These are phyloP conservation scores for Sciurus carolinensis DNA, from an alignment of 2,797 vertebrate genomes.

Conservation along the genomic window DNA sequence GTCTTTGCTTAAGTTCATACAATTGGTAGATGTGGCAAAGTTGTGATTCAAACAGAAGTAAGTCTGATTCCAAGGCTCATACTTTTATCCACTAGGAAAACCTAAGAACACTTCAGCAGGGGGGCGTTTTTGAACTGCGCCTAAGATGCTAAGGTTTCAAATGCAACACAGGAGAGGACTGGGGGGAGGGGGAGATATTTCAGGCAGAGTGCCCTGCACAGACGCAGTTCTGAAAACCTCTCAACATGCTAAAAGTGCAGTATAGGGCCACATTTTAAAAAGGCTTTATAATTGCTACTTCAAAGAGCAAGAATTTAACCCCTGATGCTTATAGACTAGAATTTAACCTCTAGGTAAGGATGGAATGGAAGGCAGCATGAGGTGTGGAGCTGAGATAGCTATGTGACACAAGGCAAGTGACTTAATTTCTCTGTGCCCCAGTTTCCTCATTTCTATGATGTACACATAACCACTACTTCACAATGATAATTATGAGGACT, in stretches of 20 bases:
- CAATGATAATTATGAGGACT: background rate
- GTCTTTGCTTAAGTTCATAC: background rate
- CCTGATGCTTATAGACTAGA: background rate
- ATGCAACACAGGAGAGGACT: background rate
- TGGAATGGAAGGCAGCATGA: background rate
- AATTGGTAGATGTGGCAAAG: background rate
- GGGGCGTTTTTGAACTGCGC: background rate
- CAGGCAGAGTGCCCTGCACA: background rate
- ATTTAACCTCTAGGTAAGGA: background rate
- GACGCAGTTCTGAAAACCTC: background rate
- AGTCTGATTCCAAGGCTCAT: background rate
- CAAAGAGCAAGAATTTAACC: background rate
- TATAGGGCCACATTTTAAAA: background rate
- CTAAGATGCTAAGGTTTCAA: constrained; percentile 33
- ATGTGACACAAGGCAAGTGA: background rate
- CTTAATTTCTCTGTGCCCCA: background rate
- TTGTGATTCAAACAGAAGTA: background rate
- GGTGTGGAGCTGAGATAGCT: background rate
- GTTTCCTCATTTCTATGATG: constrained; percentile 23
- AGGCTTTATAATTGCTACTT: background rate
- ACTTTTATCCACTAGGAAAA: background rate
- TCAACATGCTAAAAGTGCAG: background rate
- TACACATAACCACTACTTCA: background rate
- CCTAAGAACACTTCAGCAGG: background rate
- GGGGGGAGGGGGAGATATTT: background rate